These are phyloP conservation scores for Ataeniobius toweri DNA, from an alignment of 2,797 vertebrate genomes.

Conservation along the genomic window DNA sequence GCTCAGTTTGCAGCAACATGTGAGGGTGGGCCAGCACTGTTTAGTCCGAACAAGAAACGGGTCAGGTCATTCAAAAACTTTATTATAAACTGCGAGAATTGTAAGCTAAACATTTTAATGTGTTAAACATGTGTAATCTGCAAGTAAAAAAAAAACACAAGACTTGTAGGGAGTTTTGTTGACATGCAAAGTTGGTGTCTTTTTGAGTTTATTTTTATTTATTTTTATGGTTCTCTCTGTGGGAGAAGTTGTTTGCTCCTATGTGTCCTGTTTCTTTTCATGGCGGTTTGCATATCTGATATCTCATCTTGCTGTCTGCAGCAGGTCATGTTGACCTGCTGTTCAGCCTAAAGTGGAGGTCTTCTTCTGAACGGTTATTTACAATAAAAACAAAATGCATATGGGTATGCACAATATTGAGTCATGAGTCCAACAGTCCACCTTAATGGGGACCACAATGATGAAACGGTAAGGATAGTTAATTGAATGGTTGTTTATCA, in stretches of 20 bases:
- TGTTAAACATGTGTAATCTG: too few relatives aligned
- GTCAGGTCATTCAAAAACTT: too few relatives aligned
- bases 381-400: neutral
- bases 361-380: neutral
- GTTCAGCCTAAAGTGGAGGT: neutral
- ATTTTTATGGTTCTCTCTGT: constrained; percentile 3
- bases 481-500: neutral
- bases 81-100: too few relatives aligned
- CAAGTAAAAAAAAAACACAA: neutral
- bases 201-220: neutral
- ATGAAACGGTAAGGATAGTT: neutral
- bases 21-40: too few relatives aligned
- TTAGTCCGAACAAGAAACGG: too few relatives aligned
- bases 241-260: constrained; percentile 3
- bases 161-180: neutral
- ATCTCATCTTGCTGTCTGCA: constrained; percentile 18
- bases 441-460: neutral
- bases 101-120: too few relatives aligned
- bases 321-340: constrained; percentile 9
- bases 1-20: too few relatives aligned
- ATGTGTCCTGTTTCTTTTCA: constrained; percentile 6
- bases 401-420: neutral
- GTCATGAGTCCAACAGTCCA: neutral
- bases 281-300: constrained; percentile 34
- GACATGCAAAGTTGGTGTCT: neutral